Evolutionary conservation across 2,888 invertebrate genomes (phyloP).

Genomic region (Sphaerophoria taeniata): DNA sequence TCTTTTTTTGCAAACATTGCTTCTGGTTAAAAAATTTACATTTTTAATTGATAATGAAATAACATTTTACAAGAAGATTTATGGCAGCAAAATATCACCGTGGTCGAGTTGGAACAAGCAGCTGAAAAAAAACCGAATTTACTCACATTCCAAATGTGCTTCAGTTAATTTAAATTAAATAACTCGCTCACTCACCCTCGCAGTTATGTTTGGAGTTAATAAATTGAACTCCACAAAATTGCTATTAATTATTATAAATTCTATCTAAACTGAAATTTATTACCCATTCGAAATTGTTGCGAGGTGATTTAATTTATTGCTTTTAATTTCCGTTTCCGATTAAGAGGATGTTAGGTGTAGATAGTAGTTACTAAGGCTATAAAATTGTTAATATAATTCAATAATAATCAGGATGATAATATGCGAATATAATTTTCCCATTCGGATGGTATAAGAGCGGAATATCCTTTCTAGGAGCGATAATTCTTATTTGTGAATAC

Average conservation of each 20-base stretch:
- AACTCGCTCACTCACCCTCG: background rate
- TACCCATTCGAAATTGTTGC: slow-evolving; percentile 38
- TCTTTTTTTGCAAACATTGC: background rate
- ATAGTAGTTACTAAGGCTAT: background rate
- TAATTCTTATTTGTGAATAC: slow-evolving; percentile 34
- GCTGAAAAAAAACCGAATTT: background rate
- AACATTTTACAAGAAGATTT: slow-evolving; percentile 15
- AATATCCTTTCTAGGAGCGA: slow-evolving; percentile 42
- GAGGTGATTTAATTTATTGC: slow-evolving; percentile 68
- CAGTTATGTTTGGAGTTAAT: slow-evolving; percentile 7
- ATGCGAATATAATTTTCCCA: background rate
- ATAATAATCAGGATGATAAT: slow-evolving; percentile 2
- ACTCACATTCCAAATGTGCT: slow-evolving; percentile 9
- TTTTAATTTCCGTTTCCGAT: slow-evolving; percentile 64
- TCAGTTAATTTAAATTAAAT: slow-evolving; percentile 30
- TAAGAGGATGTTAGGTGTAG: slow-evolving; percentile 50
- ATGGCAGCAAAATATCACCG: background rate
- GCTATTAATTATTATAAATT: slow-evolving; percentile 62
- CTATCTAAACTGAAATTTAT: slow-evolving; percentile 60
- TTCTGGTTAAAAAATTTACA: background rate
- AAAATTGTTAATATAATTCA: background rate
- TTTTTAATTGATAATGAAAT: slow-evolving; percentile 6
- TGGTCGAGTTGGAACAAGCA: background rate
- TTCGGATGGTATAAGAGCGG: slow-evolving; percentile 9
- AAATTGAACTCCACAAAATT: slow-evolving; percentile 29